Evolutionary conservation across 2,113 vertebrate genomes (phyloP).

Genomic region (Pluvialis apricaria): DNA sequence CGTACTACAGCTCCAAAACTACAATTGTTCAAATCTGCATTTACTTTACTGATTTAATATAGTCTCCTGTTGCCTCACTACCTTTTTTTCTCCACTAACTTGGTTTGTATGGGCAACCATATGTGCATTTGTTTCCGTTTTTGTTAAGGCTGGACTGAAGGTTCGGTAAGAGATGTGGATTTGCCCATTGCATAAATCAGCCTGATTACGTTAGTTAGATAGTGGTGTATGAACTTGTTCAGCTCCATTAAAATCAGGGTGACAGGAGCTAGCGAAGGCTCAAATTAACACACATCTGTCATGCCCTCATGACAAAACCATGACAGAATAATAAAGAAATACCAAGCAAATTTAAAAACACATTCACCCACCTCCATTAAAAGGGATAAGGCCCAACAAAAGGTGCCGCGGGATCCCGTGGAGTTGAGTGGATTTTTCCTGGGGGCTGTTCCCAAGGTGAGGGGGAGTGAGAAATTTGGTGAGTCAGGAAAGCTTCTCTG

Average conservation of each 20-base stretch:
- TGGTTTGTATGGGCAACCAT: neutral
- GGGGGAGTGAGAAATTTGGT: neutral
- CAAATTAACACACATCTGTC: conserved; percentile 1
- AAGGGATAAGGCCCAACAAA: neutral
- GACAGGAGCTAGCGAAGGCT: neutral
- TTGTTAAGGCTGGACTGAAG: neutral
- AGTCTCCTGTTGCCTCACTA: neutral
- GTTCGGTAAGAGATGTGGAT: neutral
- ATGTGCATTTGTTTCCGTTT: neutral
- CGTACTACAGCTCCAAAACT: neutral
- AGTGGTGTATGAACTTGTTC: neutral
- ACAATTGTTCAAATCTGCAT: neutral
- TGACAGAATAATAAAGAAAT: neutral
- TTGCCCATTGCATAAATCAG: neutral
- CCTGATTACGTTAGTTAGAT: neutral
- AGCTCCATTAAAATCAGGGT: conserved; percentile 23
- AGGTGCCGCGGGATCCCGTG: neutral
- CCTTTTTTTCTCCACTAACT: neutral
- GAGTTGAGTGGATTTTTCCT: neutral
- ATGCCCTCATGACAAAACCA: neutral
- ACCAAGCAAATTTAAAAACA: neutral
- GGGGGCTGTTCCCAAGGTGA: neutral
- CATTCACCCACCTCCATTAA: neutral
- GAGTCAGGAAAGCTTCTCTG: neutral
- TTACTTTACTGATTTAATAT: neutral